These are phyloP conservation scores for Mirounga angustirostris DNA, from an alignment of 2,113 vertebrate species.

Conservation along the genomic window DNA sequence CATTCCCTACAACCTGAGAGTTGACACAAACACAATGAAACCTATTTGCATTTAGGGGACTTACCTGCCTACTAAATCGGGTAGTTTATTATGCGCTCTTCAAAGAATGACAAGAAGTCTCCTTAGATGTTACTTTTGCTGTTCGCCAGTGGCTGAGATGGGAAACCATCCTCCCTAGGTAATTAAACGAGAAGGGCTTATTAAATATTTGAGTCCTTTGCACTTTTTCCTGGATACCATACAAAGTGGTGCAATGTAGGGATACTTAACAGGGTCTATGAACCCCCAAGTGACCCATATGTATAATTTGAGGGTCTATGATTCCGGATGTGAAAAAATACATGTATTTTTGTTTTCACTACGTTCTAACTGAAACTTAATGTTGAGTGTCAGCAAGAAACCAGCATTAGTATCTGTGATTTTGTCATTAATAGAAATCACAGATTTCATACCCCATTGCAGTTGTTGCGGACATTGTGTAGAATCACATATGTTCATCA, in stretches of 20 bases:
- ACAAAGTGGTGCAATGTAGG: neutral
- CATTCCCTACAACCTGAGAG: neutral
- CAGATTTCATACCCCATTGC: neutral
- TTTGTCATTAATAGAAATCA: neutral
- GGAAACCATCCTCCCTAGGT: neutral
- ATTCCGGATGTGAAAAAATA: neutral
- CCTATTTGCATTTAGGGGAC: neutral
- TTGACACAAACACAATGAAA: neutral
- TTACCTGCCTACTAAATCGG: neutral
- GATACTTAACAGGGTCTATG: neutral
- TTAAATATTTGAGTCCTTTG: neutral
- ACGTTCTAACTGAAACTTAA: neutral
- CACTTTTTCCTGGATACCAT: neutral
- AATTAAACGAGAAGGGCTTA: neutral
- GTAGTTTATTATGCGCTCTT: neutral
- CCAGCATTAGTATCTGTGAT: neutral
- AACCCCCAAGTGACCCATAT: neutral
- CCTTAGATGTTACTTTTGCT: neutral
- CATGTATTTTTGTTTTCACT: neutral
- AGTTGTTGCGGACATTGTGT: neutral
- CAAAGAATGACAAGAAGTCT: neutral
- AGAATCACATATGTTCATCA: neutral
- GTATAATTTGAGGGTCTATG: neutral
- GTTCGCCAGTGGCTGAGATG: neutral
- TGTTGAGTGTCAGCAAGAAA: neutral